Evolutionary conservation across 2,888 invertebrate genomes (phyloP), one percentile per base, ranked within the genome.

Genomic region (Colostygia pectinataria): DNA sequence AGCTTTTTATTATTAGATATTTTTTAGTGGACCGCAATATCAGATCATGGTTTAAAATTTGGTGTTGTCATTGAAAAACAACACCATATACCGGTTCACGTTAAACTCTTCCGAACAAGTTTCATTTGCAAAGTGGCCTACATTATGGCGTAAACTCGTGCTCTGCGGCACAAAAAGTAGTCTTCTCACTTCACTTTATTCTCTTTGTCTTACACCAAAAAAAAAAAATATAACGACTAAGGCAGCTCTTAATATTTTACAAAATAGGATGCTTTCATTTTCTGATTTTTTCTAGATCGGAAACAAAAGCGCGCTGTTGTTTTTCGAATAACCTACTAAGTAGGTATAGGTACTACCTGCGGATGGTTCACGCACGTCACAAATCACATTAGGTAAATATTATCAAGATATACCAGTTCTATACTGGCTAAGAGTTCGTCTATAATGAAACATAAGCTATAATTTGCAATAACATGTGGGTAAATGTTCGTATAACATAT

Each of bases 401-500:
- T 10, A 13, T 23, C 32, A 41, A 33, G 15, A 9, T 33, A 12
- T 38, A 12, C 20, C 12, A 33, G 20, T 28, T 14, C 8, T 27
- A 39, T 20, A 27, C 13, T 25, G 29, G 38, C 27, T 14, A 28
- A 34, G 25, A 10, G 27, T 15, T 27, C 15, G n/a, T 9, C 27
- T 31, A 31, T 32, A 13, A 18, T 15, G 15, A 27, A 14, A 28
- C 13, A 20, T 20, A 15, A 6, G 6, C 5, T 20, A 20, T 20
- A 18, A 40, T 25, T 23, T 13, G 27, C 48, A 62, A 62, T 65
- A 61, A 63, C 63, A 54, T 57, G 55, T 57, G 65, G 65, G 66
- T 66, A 70, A 70, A 71, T 65, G 64, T 63, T 54, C 55, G 50
- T 51, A 46, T 49, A 53, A 66, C 79, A 82, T 80, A 83, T 81